Conservation (phyloP, 2,113 vertebrate species). For the Mormyrus iriodes region DNA sequence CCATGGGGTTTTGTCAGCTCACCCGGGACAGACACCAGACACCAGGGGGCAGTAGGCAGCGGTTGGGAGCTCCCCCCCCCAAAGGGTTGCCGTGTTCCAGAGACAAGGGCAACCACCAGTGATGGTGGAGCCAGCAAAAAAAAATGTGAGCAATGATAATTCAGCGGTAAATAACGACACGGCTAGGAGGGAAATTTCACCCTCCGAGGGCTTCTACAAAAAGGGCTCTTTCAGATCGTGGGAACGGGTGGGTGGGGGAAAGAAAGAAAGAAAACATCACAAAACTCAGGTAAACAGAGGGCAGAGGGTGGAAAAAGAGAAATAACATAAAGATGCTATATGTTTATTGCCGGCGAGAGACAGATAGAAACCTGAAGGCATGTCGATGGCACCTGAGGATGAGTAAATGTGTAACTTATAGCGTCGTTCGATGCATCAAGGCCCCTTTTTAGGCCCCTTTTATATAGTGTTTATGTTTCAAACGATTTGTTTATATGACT, state of each 20-base stretch:
- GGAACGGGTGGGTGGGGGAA: background rate
- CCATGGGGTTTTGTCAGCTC: background rate
- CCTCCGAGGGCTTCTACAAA: conserved; percentile 38
- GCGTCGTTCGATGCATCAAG: background rate
- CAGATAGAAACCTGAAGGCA: background rate
- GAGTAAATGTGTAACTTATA: background rate
- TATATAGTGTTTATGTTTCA: background rate
- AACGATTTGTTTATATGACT: background rate
- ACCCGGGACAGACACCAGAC: background rate
- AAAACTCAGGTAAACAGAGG: conserved; percentile 35
- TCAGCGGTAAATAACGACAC: conserved; percentile 43
- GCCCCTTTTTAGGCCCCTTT: background rate
- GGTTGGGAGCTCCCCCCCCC: background rate
- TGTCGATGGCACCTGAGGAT: background rate
- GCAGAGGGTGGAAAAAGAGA: conserved; percentile 22
- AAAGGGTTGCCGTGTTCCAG: background rate
- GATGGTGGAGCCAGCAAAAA: background rate
- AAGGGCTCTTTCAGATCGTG: conserved; percentile 32
- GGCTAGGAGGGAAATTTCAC: conserved; percentile 36
- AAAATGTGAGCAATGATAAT: background rate
- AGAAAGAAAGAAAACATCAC: background rate
- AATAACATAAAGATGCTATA: conserved; percentile 41
- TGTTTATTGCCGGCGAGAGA: background rate
- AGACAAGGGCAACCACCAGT: background rate
- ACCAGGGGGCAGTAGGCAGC: background rate